Percentiles rank a stretch among this genome's conserved stretches.
These are phyloP conservation scores for Gambusia holbrooki DNA, from an alignment of 2,113 vertebrate species.

Conservation along the genomic window DNA sequence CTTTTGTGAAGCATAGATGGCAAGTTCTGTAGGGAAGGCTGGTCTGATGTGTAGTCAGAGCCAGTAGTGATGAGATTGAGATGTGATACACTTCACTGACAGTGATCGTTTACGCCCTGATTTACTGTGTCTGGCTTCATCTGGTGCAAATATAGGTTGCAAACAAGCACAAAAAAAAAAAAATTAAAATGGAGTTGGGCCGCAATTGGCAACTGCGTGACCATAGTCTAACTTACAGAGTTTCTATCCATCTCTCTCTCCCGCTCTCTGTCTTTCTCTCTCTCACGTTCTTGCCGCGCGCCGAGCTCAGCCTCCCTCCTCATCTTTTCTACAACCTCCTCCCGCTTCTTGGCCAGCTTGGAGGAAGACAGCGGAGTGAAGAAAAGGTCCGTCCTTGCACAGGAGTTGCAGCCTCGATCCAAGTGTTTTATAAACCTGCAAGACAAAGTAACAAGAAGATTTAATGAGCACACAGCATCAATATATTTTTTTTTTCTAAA, in stretches of 20 bases:
- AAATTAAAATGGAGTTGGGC: no score
- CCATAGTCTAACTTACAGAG: conserved; percentile 78
- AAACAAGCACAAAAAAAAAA: no score
- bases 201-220: no score
- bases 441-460: neutral
- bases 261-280: conserved; percentile 91
- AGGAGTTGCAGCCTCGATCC: conserved; percentile 96
- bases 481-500: neutral
- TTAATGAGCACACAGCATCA: neutral
- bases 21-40: no score
- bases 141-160: no score
- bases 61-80: no score
- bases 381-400: conserved; percentile 91
- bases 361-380: conserved; percentile 95
- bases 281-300: conserved; percentile 90
- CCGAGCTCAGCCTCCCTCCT: conserved; percentile 92
- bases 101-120: no score
- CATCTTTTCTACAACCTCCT: conserved; percentile 91
- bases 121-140: no score
- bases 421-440: conserved; percentile 95
- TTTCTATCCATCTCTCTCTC: conserved; percentile 90
- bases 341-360: conserved; percentile 96
- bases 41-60: no score
- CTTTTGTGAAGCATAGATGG: no score
- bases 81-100: neutral